Base-by-base conservation (phyloP, 2,797 vertebrate species). In the Acanthornis magna region DNA sequence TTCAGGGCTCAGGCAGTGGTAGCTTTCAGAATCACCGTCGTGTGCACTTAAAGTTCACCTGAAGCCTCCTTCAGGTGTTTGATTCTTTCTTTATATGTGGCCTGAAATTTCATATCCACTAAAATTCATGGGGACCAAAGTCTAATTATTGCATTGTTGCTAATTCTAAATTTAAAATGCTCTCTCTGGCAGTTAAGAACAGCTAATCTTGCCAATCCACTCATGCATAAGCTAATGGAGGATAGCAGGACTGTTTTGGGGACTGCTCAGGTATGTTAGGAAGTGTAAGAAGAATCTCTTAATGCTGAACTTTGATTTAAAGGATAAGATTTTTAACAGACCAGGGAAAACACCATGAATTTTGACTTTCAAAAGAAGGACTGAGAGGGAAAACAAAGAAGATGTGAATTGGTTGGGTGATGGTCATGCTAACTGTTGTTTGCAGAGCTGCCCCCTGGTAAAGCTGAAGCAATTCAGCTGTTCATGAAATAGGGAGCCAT, bases 151-250 rank as follows among this genome's bases (percentile, higher is more conserved):
- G 10, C 30, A 78, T 55, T 94, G 47, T 77, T 92, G 34, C 3
- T 77, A 75, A 81, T 85, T 89, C 82, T 72, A 61, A 78, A 62
- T 92, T 91, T 58, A 51, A 92, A 89, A 85, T 61, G 26, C 17
- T 62, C n/a, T 84, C n/a, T 55, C 42, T 78, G 43, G 47, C 32
- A 75, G 58, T 42, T 78, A 81, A 75, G 85, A 89, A 55, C 30
- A 92, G 60, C 55, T 81, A 85, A 80, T 94, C 50, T 13, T 81
- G 34, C 21, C 79, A 89, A 65, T 42, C 36, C 21, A 45, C 32
- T 77, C 5, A 4, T 55, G 47, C 32, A 73, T 70, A 81, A 78
- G 89, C 47, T 36, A 55, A 18, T 13, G 18, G 65, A 85, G 45
- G 42, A 32, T 29, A 77, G 50, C 50, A 87, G 65, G 50, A 55